A percentile compares a stretch with the other conserved stretches of the same genome.
Evolutionary conservation across 2,888 invertebrate genomes (phyloP).

Genomic region (Dasysyrphus albostriatus): DNA sequence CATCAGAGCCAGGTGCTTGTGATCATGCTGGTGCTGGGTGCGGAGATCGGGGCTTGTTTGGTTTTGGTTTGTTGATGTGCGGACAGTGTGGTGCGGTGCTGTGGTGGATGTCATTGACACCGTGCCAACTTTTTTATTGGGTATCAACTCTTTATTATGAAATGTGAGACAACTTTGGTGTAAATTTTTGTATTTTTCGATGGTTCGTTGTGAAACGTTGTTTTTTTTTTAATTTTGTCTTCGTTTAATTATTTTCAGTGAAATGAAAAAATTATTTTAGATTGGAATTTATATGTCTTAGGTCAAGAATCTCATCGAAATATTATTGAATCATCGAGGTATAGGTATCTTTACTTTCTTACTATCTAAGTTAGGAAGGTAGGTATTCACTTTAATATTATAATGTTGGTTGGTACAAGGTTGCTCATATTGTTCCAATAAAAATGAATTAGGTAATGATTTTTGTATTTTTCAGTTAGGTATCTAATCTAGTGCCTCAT

Average conservation of each 20-base stretch:
- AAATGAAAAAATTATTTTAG: slow-evolving; percentile 2
- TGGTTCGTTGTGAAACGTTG: slow-evolving; percentile 26
- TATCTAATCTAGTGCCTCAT: too few relatives aligned
- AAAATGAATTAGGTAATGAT: too few relatives aligned
- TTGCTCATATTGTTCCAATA: too few relatives aligned
- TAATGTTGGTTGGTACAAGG: too few relatives aligned
- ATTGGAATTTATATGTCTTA: slow-evolving; percentile 59
- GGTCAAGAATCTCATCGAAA: slow-evolving; percentile 69
- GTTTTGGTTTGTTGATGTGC: slow-evolving; percentile 42
- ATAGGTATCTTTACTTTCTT: too few relatives aligned
- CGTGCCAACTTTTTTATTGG: slow-evolving; percentile 17
- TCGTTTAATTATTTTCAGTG: slow-evolving; percentile 24
- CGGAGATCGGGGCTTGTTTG: slow-evolving; percentile 4
- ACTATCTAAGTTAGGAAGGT: too few relatives aligned
- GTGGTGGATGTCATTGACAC: slow-evolving; percentile 70
- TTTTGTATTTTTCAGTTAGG: too few relatives aligned
- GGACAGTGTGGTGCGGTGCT: too few relatives aligned
- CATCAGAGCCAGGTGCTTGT: slow-evolving; percentile 6
- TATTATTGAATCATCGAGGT: slow-evolving; percentile 11
- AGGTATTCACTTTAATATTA: too few relatives aligned
- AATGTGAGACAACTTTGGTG: slow-evolving; percentile 63
- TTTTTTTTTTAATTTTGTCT: slow-evolving; percentile 24
- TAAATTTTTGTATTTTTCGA: slow-evolving; percentile 15
- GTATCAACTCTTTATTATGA: slow-evolving; percentile 40
- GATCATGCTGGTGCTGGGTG: slow-evolving; percentile 10